A percentile compares a stretch with the other conserved stretches of the same genome.
Evolutionary conservation across 2,113 vertebrate species (phyloP).

Genomic region (Onychorhynchus coronatus): DNA sequence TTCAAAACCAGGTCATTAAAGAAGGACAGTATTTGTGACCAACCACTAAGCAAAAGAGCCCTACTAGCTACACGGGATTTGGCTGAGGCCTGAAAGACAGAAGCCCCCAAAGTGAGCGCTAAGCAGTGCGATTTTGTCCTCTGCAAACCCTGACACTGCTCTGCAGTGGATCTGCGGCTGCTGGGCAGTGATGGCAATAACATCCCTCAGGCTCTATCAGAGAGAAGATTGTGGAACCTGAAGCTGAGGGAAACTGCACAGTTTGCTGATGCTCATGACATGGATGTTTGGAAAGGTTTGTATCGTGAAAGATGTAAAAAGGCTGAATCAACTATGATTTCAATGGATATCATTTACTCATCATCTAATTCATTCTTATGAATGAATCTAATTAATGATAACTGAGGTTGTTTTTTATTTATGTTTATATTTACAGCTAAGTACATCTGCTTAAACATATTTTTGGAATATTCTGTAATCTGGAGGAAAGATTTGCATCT

Average conservation of each 20-base stretch:
- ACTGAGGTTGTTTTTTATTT: not conserved
- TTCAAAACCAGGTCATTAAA: not conserved
- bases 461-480: conserved; percentile 22
- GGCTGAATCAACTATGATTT: not conserved
- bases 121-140: not conserved
- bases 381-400: conserved; percentile 34
- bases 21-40: not conserved
- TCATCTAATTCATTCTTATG: conserved; percentile 17
- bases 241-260: not conserved
- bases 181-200: not conserved
- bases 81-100: not conserved
- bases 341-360: conserved; percentile 5
- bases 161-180: not conserved
- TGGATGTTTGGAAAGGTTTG: not conserved
- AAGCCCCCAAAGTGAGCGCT: not conserved
- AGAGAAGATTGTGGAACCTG: not conserved
- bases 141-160: not conserved
- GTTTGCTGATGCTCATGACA: not conserved
- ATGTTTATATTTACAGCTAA: conserved; percentile 40
- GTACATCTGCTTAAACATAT: conserved; percentile 9
- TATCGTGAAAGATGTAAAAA: not conserved
- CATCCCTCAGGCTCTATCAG: too few relatives aligned
- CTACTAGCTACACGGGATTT: not conserved
- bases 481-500: not conserved
- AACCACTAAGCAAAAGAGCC: not conserved